phyloP scores from a whole-genome alignment of 1,140 invertebrate genomes.

The Lamellibrachia luymesi region DNA sequence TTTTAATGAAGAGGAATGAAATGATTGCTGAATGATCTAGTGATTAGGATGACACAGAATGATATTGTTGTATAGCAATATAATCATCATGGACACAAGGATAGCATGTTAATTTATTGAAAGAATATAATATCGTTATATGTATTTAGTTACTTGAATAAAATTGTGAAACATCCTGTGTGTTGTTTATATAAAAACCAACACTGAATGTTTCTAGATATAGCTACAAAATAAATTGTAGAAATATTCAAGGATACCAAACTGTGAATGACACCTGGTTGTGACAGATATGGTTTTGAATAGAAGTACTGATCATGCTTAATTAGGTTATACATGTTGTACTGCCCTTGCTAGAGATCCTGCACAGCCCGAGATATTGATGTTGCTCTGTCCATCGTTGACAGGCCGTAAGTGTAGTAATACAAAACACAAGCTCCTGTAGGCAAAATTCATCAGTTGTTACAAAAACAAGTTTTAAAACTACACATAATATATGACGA shows the following conservation, averaged over 20 bases:
- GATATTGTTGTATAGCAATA: background rate
- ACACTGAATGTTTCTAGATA: background rate
- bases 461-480: background rate
- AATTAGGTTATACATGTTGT: background rate
- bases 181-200: background rate
- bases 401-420: background rate
- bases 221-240: no score
- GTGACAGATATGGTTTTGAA: no score
- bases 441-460: background rate
- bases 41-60: no score
- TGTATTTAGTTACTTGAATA: background rate
- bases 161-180: background rate
- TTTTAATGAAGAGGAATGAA: background rate
- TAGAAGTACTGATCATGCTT: no score
- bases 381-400: background rate
- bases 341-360: background rate
- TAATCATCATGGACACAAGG: background rate
- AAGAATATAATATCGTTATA: background rate
- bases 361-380: background rate
- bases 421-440: background rate
- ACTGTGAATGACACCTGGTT: no score
- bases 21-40: background rate
- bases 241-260: no score
- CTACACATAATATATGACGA: background rate
- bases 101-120: background rate